These are phyloP conservation scores for Pluvianellus socialis DNA, from an alignment of 2,113 vertebrate species.

Conservation along the genomic window DNA sequence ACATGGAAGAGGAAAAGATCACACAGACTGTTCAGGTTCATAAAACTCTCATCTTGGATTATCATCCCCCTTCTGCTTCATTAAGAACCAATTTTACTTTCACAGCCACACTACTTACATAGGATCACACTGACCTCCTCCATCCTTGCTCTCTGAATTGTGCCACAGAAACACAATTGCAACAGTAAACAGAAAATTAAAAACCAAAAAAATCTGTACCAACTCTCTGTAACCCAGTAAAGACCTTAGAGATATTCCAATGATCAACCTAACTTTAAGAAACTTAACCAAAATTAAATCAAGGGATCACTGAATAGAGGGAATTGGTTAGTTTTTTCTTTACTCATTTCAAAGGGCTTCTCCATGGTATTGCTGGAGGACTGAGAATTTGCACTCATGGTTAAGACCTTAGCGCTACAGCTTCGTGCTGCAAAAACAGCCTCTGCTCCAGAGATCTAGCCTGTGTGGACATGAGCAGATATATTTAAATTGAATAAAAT, in stretches of 20 bases:
- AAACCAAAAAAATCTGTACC: neutral
- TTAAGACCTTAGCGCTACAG: neutral
- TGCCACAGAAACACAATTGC: too few relatives aligned
- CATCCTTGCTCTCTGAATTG: neutral
- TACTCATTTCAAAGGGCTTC: neutral
- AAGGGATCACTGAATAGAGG: neutral
- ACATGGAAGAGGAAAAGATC: neutral
- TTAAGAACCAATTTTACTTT: neutral
- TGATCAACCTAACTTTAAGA: fast-evolving
- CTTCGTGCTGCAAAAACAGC: neutral
- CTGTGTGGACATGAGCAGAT: neutral
- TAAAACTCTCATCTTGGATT: neutral
- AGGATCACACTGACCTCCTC: neutral
- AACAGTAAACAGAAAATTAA: neutral
- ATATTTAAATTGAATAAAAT: neutral
- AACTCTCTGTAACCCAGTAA: neutral
- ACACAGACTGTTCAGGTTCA: neutral
- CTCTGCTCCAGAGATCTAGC: neutral
- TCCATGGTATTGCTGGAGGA: neutral
- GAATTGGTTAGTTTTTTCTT: neutral
- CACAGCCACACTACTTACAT: neutral
- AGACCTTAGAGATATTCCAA: neutral
- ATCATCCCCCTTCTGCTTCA: neutral
- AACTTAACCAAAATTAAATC: neutral
- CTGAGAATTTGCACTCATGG: neutral